A percentile compares a stretch with the other conserved stretches of the same genome.
Conservation (phyloP, 1,140 invertebrate species). For the Bombus consobrinus region DNA sequence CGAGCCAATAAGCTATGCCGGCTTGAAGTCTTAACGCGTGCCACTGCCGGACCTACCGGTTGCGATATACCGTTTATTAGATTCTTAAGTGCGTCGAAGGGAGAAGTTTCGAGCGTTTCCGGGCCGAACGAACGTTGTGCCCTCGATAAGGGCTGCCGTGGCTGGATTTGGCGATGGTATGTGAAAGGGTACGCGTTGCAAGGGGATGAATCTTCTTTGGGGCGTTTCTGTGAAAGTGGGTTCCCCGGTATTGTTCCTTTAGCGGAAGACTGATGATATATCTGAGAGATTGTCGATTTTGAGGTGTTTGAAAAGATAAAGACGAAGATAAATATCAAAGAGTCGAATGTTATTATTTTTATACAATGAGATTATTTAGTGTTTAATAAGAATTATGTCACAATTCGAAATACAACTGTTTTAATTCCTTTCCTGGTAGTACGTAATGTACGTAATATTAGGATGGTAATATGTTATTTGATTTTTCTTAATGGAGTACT, state of each 20-base stretch:
- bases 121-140: not conserved
- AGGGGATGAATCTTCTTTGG: not conserved
- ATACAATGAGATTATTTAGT: no score
- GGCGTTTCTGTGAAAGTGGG: not conserved
- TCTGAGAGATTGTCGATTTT: not conserved
- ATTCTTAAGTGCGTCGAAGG: constrained; percentile 58
- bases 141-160: constrained; percentile 26
- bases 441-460: not conserved
- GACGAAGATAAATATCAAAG: no score
- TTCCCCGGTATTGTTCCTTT: not conserved
- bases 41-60: constrained; percentile 15
- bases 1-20: constrained; percentile 45
- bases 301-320: no score
- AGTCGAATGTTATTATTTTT: no score
- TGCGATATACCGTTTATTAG: constrained; percentile 67
- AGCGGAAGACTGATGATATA: not conserved
- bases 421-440: no score
- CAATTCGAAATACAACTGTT: no score
- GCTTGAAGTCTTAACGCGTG: constrained; percentile 46
- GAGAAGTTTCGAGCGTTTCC: constrained; percentile 39
- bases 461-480: not conserved
- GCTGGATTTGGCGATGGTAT: not conserved
- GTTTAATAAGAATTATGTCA: no score
- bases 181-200: not conserved
- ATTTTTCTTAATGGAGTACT: not conserved